phyloP scores from a whole-genome alignment of 2,113 vertebrate species.

The Polypterus senegalus region DNA sequence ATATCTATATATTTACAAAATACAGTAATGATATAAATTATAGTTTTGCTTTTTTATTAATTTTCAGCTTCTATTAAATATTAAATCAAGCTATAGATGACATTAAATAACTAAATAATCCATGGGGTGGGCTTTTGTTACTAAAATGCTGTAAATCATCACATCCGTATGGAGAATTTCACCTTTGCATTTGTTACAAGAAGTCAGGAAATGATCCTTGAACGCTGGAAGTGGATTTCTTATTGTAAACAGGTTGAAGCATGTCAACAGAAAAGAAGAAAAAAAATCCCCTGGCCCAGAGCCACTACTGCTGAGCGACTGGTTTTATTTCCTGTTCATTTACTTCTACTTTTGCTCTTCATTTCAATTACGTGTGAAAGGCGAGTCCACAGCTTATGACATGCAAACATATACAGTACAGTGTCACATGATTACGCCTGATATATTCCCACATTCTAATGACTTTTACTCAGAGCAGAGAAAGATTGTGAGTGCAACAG shows the following conservation, averaged over 20 bases:
- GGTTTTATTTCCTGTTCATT: not conserved
- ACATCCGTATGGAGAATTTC: not conserved
- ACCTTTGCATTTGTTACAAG: not conserved
- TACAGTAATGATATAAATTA: too few relatives aligned
- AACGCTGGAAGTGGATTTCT: not conserved
- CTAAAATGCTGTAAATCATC: too few relatives aligned
- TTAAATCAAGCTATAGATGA: too few relatives aligned
- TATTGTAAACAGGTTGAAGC: slow-evolving; percentile 1
- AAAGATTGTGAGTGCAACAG: not conserved
- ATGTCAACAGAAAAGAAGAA: not conserved
- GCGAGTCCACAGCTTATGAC: too few relatives aligned
- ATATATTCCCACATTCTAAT: not conserved
- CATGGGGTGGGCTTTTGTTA: too few relatives aligned
- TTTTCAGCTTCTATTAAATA: too few relatives aligned
- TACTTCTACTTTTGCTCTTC: not conserved
- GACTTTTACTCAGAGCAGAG: not conserved
- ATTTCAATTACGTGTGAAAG: too few relatives aligned
- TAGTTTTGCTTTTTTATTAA: too few relatives aligned
- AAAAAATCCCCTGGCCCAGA: slow-evolving; percentile 2
- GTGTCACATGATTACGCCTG: too few relatives aligned
- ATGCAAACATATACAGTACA: too few relatives aligned
- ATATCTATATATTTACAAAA: too few relatives aligned
- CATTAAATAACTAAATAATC: too few relatives aligned
- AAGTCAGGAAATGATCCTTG: not conserved
- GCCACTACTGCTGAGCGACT: not conserved